These are phyloP conservation scores for Corythoichthys haematopterus DNA, from an alignment of 2,113 vertebrate genomes.

Conservation along the genomic window DNA sequence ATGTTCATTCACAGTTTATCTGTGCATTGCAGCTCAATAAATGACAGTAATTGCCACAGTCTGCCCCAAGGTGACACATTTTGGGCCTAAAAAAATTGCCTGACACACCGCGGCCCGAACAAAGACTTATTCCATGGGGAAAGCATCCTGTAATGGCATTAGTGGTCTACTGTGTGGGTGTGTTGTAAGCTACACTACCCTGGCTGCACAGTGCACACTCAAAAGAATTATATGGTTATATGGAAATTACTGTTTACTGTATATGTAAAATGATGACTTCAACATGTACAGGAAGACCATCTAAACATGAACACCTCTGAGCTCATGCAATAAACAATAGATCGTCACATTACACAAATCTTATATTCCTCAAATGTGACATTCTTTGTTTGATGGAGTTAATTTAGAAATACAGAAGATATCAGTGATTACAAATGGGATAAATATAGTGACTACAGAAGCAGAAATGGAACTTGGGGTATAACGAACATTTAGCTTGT, in stretches of 20 bases:
- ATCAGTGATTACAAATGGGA: not conserved
- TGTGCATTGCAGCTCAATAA: no score
- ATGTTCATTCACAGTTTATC: no score
- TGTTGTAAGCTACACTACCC: slow-evolving; percentile 41
- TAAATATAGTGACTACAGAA: not conserved
- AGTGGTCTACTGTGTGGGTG: slow-evolving; percentile 53
- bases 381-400: not conserved
- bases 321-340: not conserved
- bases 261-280: slow-evolving; percentile 57
- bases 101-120: no score
- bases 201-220: slow-evolving; percentile 10
- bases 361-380: not conserved
- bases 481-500: not conserved
- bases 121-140: no score
- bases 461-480: not conserved
- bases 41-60: no score
- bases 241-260: not conserved
- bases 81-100: no score
- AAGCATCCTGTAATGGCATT: slow-evolving; percentile 53
- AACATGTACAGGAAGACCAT: not conserved
- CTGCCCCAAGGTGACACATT: no score
- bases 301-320: not conserved
- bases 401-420: not conserved
- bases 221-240: slow-evolving; percentile 22
- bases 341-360: no score